These are phyloP conservation scores for Poeciliopsis turneri DNA, from an alignment of 2,797 vertebrate species.

Conservation along the genomic window DNA sequence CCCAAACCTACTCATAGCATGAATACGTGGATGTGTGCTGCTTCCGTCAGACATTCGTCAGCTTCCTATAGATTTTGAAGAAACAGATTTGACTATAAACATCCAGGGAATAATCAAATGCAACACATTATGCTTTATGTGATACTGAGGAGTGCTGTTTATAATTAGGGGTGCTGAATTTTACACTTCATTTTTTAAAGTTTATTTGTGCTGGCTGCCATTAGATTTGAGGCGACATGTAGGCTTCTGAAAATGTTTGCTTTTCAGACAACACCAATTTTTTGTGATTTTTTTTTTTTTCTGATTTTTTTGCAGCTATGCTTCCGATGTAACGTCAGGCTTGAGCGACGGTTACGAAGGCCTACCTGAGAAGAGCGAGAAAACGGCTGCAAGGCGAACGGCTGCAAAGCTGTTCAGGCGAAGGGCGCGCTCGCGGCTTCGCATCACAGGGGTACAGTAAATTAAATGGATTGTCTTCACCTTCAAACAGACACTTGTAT, in stretches of 20 bases:
- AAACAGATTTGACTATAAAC: not conserved
- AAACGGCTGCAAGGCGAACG: constrained; percentile 72
- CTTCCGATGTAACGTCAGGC: constrained; percentile 91
- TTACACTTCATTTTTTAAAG: not conserved
- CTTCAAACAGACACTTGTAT: constrained; percentile 3
- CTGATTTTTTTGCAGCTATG: constrained; percentile 79
- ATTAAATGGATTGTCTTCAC: constrained; percentile 22
- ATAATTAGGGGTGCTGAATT: constrained; percentile 23
- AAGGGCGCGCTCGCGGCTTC: constrained; percentile 89
- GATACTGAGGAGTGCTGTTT: constrained; percentile 34
- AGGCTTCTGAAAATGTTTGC: not conserved
- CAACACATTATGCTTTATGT: not conserved
- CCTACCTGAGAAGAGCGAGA: constrained; percentile 78
- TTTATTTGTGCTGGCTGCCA: not conserved
- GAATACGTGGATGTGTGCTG: constrained; percentile 15
- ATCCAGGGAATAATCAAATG: not conserved
- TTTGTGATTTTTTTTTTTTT: not conserved
- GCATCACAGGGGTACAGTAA: constrained; percentile 89
- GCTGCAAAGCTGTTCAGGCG: constrained; percentile 87
- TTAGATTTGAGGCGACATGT: not conserved
- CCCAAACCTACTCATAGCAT: constrained; percentile 30
- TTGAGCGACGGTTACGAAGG: constrained; percentile 91
- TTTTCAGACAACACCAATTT: not conserved
- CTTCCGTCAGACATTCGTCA: constrained; percentile 17
- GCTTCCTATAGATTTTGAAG: constrained; percentile 16